These are phyloP conservation scores for Batillaria attramentaria DNA, from an alignment of 1,140 invertebrate species.

Conservation along the genomic window DNA sequence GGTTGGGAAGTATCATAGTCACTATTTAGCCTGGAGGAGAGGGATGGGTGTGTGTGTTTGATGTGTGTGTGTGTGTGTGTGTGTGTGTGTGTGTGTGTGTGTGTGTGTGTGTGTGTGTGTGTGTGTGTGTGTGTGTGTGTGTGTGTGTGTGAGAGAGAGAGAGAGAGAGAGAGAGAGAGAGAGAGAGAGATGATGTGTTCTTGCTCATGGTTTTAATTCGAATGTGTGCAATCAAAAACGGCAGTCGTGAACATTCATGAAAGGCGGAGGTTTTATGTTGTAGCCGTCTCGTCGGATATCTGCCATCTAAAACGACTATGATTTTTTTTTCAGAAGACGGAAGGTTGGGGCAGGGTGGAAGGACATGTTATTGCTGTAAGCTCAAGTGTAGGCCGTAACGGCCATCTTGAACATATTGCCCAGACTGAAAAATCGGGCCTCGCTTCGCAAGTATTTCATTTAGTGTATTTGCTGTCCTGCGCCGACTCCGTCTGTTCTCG, in stretches of 20 bases:
- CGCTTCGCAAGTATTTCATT: neutral
- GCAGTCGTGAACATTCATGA: neutral
- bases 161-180: neutral
- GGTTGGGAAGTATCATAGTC: too few species aligned
- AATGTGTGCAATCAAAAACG: neutral
- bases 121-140: conserved; percentile 3
- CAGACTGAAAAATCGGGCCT: neutral
- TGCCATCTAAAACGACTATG: neutral
- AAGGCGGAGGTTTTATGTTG: neutral
- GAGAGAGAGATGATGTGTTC: neutral
- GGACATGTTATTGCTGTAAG: neutral
- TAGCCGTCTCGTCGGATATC: neutral
- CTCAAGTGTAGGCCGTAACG: neutral
- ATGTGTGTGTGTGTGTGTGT: conserved; percentile 18
- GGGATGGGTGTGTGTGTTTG: neutral
- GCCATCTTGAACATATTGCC: neutral
- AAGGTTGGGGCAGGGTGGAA: neutral
- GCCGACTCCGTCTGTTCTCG: neutral
- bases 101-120: conserved; percentile 24
- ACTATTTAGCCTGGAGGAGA: too few species aligned
- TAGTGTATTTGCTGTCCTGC: neutral
- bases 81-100: conserved; percentile 14
- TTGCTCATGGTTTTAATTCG: neutral
- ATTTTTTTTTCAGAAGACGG: neutral
- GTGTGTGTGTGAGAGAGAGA: neutral